A percentile compares a stretch with the other conserved stretches of the same genome.
phyloP scores from a whole-genome alignment of 2,797 vertebrate genomes.

The Intellagama lesueurii region DNA sequence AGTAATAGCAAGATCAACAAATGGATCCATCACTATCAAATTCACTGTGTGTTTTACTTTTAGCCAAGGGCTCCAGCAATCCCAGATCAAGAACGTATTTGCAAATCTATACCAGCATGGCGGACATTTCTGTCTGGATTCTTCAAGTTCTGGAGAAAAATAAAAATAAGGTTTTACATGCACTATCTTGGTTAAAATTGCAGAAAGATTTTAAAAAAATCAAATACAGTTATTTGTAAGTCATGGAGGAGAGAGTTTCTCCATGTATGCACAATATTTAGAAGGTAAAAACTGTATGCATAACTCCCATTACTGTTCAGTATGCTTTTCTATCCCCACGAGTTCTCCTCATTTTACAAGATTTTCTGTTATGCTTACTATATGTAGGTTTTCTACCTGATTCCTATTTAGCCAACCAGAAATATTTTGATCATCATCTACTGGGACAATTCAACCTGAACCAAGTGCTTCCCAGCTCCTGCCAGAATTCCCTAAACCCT shows the following conservation, averaged over 20 bases:
- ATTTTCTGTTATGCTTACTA: no score
- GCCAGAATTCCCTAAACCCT: no score
- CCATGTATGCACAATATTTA: not conserved
- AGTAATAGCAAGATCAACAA: conserved; percentile 93
- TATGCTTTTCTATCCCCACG: not conserved
- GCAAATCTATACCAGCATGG: conserved; percentile 93
- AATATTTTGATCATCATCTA: no score
- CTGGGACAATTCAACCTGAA: no score
- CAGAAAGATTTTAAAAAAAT: not conserved
- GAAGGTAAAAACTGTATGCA: not conserved
- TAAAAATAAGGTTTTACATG: conserved; percentile 22
- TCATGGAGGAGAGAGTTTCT: not conserved
- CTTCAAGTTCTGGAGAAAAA: conserved; percentile 86
- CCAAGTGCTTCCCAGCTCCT: no score
- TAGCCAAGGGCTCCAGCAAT: conserved; percentile 90
- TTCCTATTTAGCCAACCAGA: no score
- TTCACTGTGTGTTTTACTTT: conserved; percentile 88
- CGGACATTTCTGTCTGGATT: conserved; percentile 92
- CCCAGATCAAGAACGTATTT: conserved; percentile 93
- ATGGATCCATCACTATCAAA: conserved; percentile 94
- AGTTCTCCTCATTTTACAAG: no score
- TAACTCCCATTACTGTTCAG: not conserved
- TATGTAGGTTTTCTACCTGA: no score
- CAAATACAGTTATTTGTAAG: conserved; percentile 19
- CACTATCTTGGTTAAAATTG: not conserved